phyloP scores from a whole-genome alignment of 1,140 invertebrate species.

The Macrobrachium rosenbergii region DNA sequence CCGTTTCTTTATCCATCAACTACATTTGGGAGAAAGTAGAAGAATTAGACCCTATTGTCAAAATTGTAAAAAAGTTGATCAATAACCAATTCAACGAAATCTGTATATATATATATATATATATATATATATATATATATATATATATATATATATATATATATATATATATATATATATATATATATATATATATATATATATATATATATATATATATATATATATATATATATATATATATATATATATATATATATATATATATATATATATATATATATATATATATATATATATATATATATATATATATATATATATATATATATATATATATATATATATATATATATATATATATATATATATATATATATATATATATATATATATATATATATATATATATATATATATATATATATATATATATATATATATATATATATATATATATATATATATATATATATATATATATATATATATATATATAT shows the following conservation, averaged over 20 bases:
- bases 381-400: constrained; percentile 22
- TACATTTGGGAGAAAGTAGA: too few relatives aligned
- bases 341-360: neutral
- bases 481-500: neutral
- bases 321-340: neutral
- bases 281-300: neutral
- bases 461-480: neutral
- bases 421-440: constrained; percentile 1
- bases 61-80: too few relatives aligned
- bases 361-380: constrained; percentile 11
- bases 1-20: too few relatives aligned
- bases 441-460: constrained; percentile 20
- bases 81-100: too few relatives aligned
- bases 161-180: neutral
- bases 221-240: neutral
- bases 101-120: neutral
- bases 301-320: neutral
- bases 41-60: too few relatives aligned
- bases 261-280: neutral
- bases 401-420: constrained; percentile 16
- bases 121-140: neutral
- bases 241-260: neutral
- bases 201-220: neutral
- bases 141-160: neutral
- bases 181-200: neutral